A percentile compares a stretch with the other conserved stretches of the same genome.
Conservation (phyloP, 2,797 vertebrate genomes). For the Streptopelia turtur region DNA sequence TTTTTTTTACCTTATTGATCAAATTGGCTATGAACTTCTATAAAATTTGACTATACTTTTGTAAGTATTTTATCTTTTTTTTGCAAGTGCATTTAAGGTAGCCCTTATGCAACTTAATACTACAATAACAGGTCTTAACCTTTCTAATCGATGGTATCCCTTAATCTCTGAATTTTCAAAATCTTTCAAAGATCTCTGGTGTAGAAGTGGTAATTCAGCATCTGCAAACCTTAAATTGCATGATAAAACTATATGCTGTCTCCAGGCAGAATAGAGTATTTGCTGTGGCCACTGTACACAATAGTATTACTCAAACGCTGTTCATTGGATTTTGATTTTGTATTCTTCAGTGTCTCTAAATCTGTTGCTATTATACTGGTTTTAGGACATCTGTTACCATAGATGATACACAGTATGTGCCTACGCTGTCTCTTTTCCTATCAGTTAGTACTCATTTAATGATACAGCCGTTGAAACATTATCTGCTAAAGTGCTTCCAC, state of each 20-base stretch:
- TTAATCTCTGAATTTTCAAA: not conserved
- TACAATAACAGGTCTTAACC: not conserved
- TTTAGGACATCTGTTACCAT: not conserved
- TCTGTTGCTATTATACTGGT: not conserved
- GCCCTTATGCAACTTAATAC: not conserved
- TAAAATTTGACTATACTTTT: not conserved
- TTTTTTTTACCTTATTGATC: not conserved
- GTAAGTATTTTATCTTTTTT: not conserved
- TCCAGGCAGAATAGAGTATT: not conserved
- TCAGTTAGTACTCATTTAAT: not conserved
- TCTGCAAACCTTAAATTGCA: not conserved
- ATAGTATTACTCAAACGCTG: not conserved
- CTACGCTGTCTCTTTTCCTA: not conserved
- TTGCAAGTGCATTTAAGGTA: not conserved
- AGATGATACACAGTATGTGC: not conserved
- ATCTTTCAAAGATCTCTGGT: not conserved
- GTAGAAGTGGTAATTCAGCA: not conserved
- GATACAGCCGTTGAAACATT: not conserved
- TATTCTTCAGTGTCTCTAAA: not conserved
- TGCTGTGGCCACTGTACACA: not conserved
- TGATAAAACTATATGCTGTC: not conserved
- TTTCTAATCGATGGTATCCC: not conserved
- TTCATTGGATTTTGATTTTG: not conserved
- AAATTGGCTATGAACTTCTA: not conserved
- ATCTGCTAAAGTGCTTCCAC: not conserved